Conservation (phyloP, 2,113 vertebrate genomes). For the Gila orcuttii region DNA sequence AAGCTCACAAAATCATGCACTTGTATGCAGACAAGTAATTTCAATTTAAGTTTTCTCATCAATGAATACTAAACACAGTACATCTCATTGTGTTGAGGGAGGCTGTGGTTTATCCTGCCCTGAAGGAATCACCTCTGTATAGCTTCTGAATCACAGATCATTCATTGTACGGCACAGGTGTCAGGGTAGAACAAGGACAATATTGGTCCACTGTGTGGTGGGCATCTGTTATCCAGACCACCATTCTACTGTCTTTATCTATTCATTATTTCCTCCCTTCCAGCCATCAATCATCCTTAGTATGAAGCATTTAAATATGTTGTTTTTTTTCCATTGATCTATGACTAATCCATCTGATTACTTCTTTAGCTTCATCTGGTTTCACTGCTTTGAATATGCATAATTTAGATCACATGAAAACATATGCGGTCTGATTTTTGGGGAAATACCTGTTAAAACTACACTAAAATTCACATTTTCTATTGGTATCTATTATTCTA, state of each 20-base stretch:
- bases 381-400: background rate
- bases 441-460: background rate
- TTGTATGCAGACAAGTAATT: background rate
- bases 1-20: background rate
- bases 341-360: background rate
- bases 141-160: background rate
- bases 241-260: conserved; percentile 30
- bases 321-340: background rate
- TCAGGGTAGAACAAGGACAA: conserved; percentile 12
- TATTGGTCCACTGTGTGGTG: conserved; percentile 11
- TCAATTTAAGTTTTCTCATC: background rate
- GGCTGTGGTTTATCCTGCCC: no score
- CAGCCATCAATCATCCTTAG: conserved; percentile 37
- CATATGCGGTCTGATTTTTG: background rate
- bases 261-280: conserved; percentile 14
- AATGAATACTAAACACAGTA: background rate
- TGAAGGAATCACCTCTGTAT: background rate
- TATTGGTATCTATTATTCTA: conserved; percentile 8
- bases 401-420: background rate
- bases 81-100: background rate
- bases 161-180: background rate
- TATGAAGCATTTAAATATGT: conserved; percentile 4
- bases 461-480: conserved; percentile 3
- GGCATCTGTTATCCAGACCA: conserved; percentile 24
- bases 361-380: background rate